These are phyloP conservation scores for Saccostrea echinata DNA, from an alignment of 1,140 invertebrate genomes.

Conservation along the genomic window DNA sequence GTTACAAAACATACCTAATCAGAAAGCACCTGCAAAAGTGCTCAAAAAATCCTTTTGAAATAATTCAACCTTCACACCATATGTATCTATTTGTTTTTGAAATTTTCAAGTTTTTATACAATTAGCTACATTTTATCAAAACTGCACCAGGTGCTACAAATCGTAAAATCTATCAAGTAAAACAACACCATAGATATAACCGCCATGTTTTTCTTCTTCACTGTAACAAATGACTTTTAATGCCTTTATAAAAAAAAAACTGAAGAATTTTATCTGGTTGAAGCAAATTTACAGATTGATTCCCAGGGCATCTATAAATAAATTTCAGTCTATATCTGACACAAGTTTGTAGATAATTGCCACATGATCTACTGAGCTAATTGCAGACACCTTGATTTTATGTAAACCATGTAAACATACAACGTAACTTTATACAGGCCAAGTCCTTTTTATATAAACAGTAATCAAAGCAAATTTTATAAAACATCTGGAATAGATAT, in stretches of 20 bases:
- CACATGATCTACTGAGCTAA: too few species aligned
- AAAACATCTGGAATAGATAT: too few species aligned
- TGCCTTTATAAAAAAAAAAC: neutral
- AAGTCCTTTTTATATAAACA: too few species aligned
- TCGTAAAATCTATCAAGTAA: neutral
- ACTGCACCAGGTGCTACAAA: neutral
- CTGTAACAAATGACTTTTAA: neutral
- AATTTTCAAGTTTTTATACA: neutral
- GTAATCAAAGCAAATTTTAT: too few species aligned
- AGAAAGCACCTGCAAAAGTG: too few species aligned
- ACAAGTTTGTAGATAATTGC: too few species aligned
- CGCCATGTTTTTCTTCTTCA: neutral
- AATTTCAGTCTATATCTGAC: neutral
- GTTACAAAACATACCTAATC: too few species aligned
- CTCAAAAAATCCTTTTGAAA: too few species aligned
- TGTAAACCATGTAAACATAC: too few species aligned
- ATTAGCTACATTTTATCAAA: neutral
- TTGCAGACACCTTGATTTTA: too few species aligned
- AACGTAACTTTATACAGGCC: too few species aligned
- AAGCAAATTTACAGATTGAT: neutral
- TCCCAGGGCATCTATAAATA: neutral
- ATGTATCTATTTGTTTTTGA: neutral
- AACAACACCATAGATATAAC: neutral
- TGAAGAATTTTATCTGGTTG: constrained; percentile 8
- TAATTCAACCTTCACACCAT: too few species aligned